phyloP scores from a whole-genome alignment of 2,888 invertebrate species.

The Acrobasis suavella region DNA sequence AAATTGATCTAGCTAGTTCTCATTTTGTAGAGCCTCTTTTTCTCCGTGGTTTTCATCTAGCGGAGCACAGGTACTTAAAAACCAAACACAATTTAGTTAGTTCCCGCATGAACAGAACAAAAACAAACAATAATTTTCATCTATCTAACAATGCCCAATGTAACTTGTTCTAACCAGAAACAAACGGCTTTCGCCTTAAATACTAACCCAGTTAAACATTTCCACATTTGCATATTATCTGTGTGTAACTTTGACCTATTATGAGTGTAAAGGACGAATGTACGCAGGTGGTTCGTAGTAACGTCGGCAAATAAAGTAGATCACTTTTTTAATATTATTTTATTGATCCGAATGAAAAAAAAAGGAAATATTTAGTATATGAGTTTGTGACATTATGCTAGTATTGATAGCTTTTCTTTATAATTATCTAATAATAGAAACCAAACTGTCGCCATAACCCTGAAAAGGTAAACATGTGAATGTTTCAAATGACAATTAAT shows the following conservation, averaged over 20 bases:
- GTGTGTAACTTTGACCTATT: conserved; percentile 72
- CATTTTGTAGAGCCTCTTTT: too few relatives aligned
- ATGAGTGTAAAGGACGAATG: conserved; percentile 56
- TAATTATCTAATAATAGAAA: too few relatives aligned
- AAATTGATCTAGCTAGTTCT: too few relatives aligned
- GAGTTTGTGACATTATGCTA: too few relatives aligned
- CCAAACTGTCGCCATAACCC: too few relatives aligned
- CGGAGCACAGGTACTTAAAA: too few relatives aligned
- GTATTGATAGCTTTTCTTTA: too few relatives aligned
- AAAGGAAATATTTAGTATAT: too few relatives aligned
- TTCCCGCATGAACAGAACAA: background rate
- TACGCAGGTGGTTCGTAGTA: conserved; percentile 35
- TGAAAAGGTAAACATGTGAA: too few relatives aligned
- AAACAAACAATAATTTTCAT: conserved; percentile 2
- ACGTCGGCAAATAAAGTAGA: conserved; percentile 28
- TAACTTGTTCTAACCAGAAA: conserved; percentile 31
- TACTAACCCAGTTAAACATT: conserved; percentile 46
- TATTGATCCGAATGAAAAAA: background rate
- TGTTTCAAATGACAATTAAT: too few relatives aligned
- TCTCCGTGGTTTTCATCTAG: too few relatives aligned
- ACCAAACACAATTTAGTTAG: background rate
- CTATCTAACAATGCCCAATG: conserved; percentile 24
- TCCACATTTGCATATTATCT: conserved; percentile 52
- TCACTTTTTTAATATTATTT: background rate
- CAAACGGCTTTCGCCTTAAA: conserved; percentile 36